Conservation (phyloP, 2,797 vertebrate genomes). For the Hypotaenidia okinawae region DNA sequence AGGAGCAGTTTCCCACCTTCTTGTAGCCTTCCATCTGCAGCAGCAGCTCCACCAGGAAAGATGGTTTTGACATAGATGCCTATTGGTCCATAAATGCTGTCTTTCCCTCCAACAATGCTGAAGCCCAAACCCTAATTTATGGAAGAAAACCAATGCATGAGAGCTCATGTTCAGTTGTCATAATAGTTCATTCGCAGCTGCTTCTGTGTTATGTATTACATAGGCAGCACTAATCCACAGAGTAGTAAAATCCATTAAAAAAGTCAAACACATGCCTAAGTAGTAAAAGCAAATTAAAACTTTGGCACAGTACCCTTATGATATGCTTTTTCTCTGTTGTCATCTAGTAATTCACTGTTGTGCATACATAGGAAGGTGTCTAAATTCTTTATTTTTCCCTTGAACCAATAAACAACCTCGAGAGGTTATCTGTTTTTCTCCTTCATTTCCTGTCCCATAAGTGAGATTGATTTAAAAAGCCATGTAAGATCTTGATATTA, state of each 20-base stretch:
- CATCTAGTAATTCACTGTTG: neutral
- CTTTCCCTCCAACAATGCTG: conserved; percentile 93
- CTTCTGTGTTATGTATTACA: neutral
- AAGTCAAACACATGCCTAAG: neutral
- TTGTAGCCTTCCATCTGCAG: conserved; percentile 90
- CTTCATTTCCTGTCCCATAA: neutral
- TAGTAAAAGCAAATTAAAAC: neutral
- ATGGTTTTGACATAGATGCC: conserved; percentile 97
- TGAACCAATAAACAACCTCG: neutral
- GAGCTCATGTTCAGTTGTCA: neutral
- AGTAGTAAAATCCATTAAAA: neutral
- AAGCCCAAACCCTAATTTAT: conserved; percentile 88
- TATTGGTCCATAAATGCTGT: conserved; percentile 94
- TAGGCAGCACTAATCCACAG: neutral
- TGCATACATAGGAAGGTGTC: neutral
- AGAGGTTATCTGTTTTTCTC: neutral
- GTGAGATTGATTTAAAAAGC: neutral
- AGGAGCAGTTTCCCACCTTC: conserved; percentile 81
- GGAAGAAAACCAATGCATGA: neutral
- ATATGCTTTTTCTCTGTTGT: neutral
- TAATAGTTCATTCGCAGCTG: neutral
- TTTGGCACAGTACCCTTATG: neutral
- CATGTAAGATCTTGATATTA: neutral
- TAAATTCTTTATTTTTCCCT: neutral
- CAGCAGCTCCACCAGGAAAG: conserved; percentile 91